Conservation (phyloP, 2,113 vertebrate genomes). For the Rutilus rutilus region DNA sequence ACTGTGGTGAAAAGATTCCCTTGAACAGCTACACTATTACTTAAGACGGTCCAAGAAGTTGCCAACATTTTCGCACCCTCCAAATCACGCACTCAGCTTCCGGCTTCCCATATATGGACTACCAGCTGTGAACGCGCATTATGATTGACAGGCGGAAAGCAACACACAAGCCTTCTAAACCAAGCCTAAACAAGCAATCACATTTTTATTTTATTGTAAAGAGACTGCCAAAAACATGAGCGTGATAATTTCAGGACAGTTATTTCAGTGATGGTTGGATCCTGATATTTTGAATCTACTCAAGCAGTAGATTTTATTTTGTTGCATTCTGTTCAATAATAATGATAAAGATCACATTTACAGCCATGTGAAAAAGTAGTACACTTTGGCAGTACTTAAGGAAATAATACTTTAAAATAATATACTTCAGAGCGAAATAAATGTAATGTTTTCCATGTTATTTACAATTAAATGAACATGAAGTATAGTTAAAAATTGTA, state of each 20-base stretch:
- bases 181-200: not conserved
- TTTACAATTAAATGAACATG: not conserved
- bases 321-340: no score
- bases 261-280: no score
- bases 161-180: not conserved
- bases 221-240: not conserved
- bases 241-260: no score
- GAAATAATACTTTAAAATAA: no score
- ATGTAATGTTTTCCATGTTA: not conserved
- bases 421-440: not conserved
- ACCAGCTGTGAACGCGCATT: not conserved
- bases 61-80: not conserved
- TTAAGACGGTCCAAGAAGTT: not conserved
- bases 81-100: not conserved
- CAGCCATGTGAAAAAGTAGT: no score
- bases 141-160: not conserved
- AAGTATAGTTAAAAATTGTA: not conserved
- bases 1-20: no score
- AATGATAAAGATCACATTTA: no score
- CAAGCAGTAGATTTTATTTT: not conserved
- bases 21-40: no score
- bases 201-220: not conserved
- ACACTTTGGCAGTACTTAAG: no score
- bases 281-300: not conserved
- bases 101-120: not conserved